phyloP scores from a whole-genome alignment of 2,113 vertebrate genomes.

The Rhinolophus ferrumequinum region DNA sequence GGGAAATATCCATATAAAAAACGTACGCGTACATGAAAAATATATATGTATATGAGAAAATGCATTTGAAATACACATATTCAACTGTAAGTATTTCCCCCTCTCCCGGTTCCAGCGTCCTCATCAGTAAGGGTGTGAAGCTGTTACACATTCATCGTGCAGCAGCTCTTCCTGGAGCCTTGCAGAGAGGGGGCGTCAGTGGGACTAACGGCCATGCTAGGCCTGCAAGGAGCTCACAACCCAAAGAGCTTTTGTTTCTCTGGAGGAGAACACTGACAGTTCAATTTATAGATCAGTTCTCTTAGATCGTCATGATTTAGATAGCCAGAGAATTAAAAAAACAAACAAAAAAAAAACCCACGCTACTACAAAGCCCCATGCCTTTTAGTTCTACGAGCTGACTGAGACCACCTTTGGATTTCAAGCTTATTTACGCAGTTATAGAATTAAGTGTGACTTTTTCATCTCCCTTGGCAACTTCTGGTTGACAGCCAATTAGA shows the following conservation, averaged over 20 bases:
- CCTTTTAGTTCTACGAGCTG: neutral
- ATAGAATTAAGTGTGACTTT: neutral
- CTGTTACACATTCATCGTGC: accelerated
- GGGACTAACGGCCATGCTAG: neutral
- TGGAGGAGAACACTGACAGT: neutral
- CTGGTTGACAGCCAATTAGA: neutral
- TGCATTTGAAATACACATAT: neutral
- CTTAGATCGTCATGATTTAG: neutral
- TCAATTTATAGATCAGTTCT: neutral
- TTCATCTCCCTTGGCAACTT: neutral
- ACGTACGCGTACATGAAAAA: neutral
- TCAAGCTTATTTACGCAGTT: neutral
- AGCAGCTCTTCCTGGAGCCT: neutral
- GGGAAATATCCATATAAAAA: neutral
- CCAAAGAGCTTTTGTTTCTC: neutral
- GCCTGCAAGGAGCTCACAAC: neutral
- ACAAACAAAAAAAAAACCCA: neutral
- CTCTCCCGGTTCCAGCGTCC: neutral
- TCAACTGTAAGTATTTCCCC: neutral
- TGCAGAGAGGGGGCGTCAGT: neutral
- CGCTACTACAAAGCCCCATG: neutral
- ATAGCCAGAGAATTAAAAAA: neutral
- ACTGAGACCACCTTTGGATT: neutral
- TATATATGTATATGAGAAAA: neutral
- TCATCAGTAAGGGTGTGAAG: neutral